Base-by-base conservation (phyloP, 2,888 invertebrate genomes). In the Tanypteryx hageni region DNA sequence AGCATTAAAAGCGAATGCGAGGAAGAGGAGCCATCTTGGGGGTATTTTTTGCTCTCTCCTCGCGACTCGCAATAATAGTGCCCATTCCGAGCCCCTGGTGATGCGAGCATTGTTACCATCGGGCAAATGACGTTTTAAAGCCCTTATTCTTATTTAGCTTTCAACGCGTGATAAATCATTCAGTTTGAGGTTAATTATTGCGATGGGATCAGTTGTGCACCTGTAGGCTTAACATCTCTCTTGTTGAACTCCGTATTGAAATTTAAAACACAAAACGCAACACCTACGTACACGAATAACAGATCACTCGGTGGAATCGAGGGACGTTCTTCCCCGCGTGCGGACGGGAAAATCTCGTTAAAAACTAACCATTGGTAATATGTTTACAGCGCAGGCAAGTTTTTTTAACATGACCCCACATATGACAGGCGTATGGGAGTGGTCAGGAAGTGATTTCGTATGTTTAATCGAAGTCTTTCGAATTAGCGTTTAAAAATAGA, bases 401-500 rank as follows among this genome's bases (percentile, higher is more conserved):
- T 44, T 44, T 44, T 44, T 44, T 44, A 44, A 44, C 44, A 5
- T 44, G 44, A 44, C 44, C 44, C 44, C 44, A n/a, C n/a, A 1
- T 44, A 44, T 44, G 44, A 44, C 44, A 44, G 44, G 44, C 44
- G 44, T 1, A 68, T 9, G 68, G 68, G 68, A 68, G 68, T 68
- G n/a, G 11, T 22, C 13, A 8, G 11, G 76, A 11, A 76, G 27
- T 18, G 76, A 0, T 44, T 44, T 68, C 68, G 68, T n/a, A 68
- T n/a, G 7, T 18, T 68, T 68, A 68, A 68, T 68, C 18, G n/a
- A 22, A 68, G 68, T 22, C n/a, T 22, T 68, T n/a, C n/a, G n/a
- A 68, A 68, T 68, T 68, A 68, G 76, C 76, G 76, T 76, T 76
- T 76, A 76, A 76, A 68, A n/a, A 68, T 68, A 68, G 68, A 8